Conservation (phyloP, 2,797 vertebrate genomes). For the Chloroceryle inda region DNA sequence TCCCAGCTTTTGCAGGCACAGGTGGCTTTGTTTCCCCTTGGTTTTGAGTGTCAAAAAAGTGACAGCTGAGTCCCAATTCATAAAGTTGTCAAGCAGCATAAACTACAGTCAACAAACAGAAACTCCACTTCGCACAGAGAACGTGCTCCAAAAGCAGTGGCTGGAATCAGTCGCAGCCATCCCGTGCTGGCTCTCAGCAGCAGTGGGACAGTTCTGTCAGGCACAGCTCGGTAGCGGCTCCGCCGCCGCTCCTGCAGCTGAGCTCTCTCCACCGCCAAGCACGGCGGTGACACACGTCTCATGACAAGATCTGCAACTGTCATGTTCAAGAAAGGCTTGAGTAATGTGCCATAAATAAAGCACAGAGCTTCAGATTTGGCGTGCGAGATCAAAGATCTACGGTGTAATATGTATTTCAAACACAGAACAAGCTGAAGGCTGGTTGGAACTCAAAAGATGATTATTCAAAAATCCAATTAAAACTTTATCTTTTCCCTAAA, state of each 20-base stretch:
- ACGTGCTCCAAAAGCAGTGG: accelerated
- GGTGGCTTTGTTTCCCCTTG: not conserved
- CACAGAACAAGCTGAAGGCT: not conserved
- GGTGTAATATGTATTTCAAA: not conserved
- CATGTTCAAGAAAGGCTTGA: not conserved
- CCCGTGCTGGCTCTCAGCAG: not conserved
- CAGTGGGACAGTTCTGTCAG: not conserved
- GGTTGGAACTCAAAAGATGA: not conserved
- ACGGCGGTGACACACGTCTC: accelerated
- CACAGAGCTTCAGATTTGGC: not conserved
- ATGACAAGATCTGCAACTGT: not conserved
- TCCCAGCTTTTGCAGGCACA: not conserved
- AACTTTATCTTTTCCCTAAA: conserved; percentile 15
- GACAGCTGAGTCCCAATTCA: not conserved
- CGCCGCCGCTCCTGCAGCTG: not conserved
- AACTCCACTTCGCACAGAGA: not conserved
- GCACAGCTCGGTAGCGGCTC: not conserved
- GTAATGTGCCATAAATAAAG: not conserved
- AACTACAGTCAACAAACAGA: not conserved
- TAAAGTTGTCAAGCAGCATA: not conserved
- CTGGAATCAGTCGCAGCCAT: not conserved
- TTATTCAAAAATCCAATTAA: conserved; percentile 45
- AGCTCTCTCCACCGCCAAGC: no score
- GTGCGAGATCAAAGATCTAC: not conserved
- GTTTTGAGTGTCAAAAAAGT: not conserved